phyloP scores from a whole-genome alignment of 1,140 invertebrate genomes.

The Tachypleus tridentatus region DNA sequence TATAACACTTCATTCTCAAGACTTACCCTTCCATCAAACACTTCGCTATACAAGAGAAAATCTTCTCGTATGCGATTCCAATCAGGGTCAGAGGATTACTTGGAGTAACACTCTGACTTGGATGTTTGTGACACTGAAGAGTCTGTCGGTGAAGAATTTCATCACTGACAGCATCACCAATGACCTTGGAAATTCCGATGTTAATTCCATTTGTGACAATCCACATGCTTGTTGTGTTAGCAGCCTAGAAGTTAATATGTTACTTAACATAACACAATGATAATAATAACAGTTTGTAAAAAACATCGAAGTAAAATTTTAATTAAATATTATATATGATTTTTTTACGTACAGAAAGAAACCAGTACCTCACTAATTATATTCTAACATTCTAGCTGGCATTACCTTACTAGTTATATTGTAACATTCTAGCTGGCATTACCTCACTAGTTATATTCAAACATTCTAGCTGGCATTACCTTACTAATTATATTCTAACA shows the following conservation, averaged over 20 bases:
- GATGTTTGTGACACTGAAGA: constrained; percentile 21
- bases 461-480: no score
- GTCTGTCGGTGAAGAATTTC: constrained; percentile 25
- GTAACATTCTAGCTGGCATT: no score
- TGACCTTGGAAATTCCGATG: constrained; percentile 29
- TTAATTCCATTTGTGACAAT: constrained; percentile 35
- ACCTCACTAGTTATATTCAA: no score
- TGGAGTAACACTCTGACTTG: constrained; percentile 13
- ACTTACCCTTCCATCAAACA: constrained; percentile 18
- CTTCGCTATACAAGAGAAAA: constrained; percentile 19
- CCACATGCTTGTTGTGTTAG: constrained; percentile 36
- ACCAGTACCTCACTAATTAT: no score
- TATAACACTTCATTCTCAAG: neutral
- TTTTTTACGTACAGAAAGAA: no score
- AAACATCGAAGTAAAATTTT: no score
- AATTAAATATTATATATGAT: no score
- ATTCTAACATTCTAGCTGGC: no score
- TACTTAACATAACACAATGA: no score
- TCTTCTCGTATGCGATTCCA: constrained; percentile 18
- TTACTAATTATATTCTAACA: no score
- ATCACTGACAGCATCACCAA: constrained; percentile 32
- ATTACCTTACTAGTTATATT: no score
- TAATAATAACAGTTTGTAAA: no score
- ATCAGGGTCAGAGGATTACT: constrained; percentile 19
- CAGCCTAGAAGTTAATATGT: constrained; percentile 16